These are phyloP conservation scores for Diachasma alloeum DNA, from an alignment of 1,140 invertebrate genomes.

Conservation along the genomic window DNA sequence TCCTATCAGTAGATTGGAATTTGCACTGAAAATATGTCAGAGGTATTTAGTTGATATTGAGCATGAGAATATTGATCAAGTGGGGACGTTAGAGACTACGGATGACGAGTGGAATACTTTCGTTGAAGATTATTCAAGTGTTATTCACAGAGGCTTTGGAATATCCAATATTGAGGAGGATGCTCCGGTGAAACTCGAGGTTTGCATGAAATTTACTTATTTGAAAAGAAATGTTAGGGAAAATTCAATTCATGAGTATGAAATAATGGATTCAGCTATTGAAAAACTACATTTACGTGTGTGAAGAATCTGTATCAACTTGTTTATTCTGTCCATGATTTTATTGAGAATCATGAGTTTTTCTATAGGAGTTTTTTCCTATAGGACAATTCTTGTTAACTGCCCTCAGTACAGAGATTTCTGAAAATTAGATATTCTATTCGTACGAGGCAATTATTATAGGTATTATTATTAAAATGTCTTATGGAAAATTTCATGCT, in stretches of 20 bases:
- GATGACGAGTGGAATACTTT: slow-evolving; percentile 64
- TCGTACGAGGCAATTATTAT: no score
- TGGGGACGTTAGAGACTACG: slow-evolving; percentile 46
- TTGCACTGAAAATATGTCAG: slow-evolving; percentile 67
- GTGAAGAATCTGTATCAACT: no score
- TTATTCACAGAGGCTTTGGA: slow-evolving; percentile 47
- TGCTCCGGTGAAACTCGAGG: slow-evolving; percentile 23
- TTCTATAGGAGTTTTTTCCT: no score
- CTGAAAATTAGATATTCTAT: no score
- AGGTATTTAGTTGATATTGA: slow-evolving; percentile 63
- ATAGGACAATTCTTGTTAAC: no score
- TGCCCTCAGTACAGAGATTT: no score
- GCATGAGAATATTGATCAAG: slow-evolving; percentile 68
- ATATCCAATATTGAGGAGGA: slow-evolving; percentile 25
- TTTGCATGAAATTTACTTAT: slow-evolving; percentile 11
- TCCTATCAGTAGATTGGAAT: slow-evolving; percentile 62
- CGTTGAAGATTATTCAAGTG: slow-evolving; percentile 64
- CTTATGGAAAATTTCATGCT: no score
- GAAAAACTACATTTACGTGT: no score
- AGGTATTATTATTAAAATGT: no score
- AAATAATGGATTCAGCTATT: no score
- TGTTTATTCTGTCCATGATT: no score
- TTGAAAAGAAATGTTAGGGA: not conserved
- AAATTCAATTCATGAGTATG: not conserved
- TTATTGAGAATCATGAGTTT: no score